phyloP scores from a whole-genome alignment of 2,888 invertebrate genomes.

The Oxystoma pomonae region DNA sequence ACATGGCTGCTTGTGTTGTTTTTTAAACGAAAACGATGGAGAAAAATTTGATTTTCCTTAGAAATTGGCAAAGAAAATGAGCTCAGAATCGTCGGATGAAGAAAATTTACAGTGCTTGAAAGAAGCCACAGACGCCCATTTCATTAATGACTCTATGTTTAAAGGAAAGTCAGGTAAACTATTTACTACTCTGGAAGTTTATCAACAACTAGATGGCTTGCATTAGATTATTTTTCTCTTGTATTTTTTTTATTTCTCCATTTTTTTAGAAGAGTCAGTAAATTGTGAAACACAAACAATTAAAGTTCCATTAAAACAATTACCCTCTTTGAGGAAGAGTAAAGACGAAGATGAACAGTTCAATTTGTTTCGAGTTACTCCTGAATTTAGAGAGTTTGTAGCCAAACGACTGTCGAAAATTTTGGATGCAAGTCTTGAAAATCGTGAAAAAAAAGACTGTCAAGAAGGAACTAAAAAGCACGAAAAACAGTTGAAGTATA shows the following conservation, averaged over 20 bases:
- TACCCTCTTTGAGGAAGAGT: conserved; percentile 32
- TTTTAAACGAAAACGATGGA: background rate
- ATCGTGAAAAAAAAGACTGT: background rate
- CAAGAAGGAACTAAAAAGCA: conserved; percentile 25
- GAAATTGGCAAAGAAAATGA: conserved; percentile 32
- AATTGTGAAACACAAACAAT: background rate
- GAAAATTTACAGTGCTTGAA: conserved; percentile 38
- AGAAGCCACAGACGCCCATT: conserved; percentile 53
- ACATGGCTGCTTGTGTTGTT: background rate
- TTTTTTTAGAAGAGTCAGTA: background rate
- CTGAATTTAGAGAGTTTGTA: conserved; percentile 51
- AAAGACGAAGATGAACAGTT: conserved; percentile 51
- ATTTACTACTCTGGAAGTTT: too few species aligned
- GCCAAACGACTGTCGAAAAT: conserved; percentile 51
- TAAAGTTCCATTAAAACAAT: background rate
- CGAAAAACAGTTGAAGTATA: conserved; percentile 27
- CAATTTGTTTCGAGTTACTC: conserved; percentile 52
- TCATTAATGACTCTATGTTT: conserved; percentile 46
- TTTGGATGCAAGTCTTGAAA: conserved; percentile 46
- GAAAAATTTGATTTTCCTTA: conserved; percentile 2
- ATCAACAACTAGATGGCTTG: too few species aligned
- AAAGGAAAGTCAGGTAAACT: conserved; percentile 13
- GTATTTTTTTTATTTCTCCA: too few species aligned
- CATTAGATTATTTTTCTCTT: too few species aligned
- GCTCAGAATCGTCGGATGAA: conserved; percentile 41